A percentile compares a stretch with the other conserved stretches of the same genome.
Evolutionary conservation across 1,140 invertebrate species (phyloP).

Genomic region (Macrosteles quadrilineatus): DNA sequence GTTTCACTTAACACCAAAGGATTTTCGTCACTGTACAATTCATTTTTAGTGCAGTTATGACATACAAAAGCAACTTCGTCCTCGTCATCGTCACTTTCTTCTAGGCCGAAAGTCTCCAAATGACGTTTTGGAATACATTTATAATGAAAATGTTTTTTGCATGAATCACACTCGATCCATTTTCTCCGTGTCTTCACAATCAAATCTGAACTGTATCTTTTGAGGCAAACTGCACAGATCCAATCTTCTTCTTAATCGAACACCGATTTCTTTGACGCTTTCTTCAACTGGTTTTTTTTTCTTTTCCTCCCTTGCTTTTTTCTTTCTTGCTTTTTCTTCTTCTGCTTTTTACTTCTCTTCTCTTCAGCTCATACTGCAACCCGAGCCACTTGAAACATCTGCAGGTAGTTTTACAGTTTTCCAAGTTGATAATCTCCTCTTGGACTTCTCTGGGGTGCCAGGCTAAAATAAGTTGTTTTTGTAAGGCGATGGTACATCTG

Average conservation of each 20-base stretch:
- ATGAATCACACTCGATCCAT: background rate
- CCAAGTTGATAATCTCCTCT: background rate
- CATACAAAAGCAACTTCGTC: background rate
- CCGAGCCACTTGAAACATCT: background rate
- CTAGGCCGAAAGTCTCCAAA: background rate
- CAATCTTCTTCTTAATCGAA: background rate
- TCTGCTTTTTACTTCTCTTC: background rate
- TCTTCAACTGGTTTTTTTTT: background rate
- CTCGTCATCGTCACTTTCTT: background rate
- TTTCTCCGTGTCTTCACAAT: background rate
- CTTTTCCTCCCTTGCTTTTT: background rate
- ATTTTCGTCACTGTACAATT: too few species aligned
- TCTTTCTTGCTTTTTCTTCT: background rate
- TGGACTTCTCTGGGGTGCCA: background rate
- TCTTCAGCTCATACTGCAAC: background rate
- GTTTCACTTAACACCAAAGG: too few species aligned
- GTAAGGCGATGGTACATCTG: background rate
- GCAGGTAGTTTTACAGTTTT: background rate
- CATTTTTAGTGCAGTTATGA: slow-evolving; percentile 5
- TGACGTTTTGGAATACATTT: slow-evolving; percentile 1
- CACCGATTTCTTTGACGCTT: background rate
- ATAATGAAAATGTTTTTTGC: background rate
- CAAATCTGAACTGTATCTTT: background rate
- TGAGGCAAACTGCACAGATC: background rate
- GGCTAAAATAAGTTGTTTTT: background rate